Conservation (phyloP, 2,797 vertebrate species). For the Liasis olivaceus region DNA sequence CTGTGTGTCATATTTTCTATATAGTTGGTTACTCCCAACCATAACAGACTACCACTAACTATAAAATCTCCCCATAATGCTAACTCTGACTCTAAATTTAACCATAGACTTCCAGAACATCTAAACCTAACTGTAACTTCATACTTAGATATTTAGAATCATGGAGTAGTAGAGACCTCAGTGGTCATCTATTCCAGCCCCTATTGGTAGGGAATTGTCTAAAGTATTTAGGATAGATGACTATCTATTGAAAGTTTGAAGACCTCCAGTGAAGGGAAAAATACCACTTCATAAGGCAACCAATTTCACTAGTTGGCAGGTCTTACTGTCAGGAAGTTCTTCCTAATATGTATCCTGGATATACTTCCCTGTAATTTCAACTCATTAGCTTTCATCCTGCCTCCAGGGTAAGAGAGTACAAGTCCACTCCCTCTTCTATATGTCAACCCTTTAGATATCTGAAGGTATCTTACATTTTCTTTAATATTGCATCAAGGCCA, state of each 20-base stretch:
- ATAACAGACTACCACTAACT: not conserved
- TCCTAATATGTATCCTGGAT: no score
- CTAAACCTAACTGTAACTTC: no score
- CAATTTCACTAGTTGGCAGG: no score
- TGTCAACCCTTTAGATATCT: not conserved
- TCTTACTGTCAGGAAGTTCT: no score
- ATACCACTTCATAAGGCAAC: no score
- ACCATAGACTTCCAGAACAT: no score
- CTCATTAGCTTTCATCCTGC: not conserved
- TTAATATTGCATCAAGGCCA: not conserved
- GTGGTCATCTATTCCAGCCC: not conserved
- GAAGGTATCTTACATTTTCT: not conserved
- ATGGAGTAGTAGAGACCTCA: not conserved
- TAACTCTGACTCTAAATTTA: no score
- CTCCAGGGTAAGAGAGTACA: no score
- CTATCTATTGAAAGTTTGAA: no score
- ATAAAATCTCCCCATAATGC: not conserved
- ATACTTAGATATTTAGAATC: not conserved
- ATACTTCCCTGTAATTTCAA: not conserved
- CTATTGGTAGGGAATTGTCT: not conserved
- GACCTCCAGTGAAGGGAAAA: no score
- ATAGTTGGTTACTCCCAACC: not conserved
- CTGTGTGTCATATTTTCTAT: not conserved
- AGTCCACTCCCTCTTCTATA: not conserved
- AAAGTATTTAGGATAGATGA: not conserved